These are phyloP conservation scores for Caenorhabditis briggsae DNA, from an alignment of 1,140 invertebrate genomes.

Conservation along the genomic window DNA sequence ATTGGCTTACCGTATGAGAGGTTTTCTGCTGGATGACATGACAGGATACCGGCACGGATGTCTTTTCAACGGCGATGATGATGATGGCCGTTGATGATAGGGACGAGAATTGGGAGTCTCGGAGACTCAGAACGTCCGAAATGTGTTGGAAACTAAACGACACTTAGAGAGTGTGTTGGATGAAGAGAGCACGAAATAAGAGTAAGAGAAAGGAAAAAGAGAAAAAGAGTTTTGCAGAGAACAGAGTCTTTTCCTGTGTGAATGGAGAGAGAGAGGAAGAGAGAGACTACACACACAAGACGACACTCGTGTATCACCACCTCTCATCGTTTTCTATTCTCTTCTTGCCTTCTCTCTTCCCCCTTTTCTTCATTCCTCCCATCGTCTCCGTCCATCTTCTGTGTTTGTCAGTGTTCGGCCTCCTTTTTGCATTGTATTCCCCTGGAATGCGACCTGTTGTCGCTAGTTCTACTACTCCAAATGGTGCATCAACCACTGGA, in stretches of 20 bases:
- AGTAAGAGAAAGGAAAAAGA: background rate
- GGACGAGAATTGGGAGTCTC: slow-evolving; percentile 7
- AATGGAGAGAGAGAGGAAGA: background rate
- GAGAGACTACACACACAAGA: slow-evolving; percentile 4
- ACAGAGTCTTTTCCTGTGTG: background rate
- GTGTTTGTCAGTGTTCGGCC: slow-evolving; percentile 52
- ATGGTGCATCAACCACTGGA: slow-evolving; percentile 8
- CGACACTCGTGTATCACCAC: slow-evolving; percentile 24
- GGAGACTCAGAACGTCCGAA: slow-evolving; percentile 42
- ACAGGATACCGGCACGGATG: slow-evolving; percentile 27
- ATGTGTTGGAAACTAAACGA: slow-evolving; percentile 51
- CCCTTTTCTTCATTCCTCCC: background rate
- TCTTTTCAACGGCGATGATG: slow-evolving; percentile 35
- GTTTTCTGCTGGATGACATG: slow-evolving; percentile 54
- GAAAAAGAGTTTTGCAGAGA: background rate
- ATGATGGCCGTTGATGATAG: slow-evolving; percentile 48
- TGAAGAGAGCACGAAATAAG: background rate
- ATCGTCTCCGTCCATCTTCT: slow-evolving; percentile 16
- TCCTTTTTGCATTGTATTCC: slow-evolving; percentile 46
- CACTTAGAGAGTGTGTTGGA: background rate
- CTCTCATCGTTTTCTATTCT: slow-evolving; percentile 39
- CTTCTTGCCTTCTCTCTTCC: slow-evolving; percentile 15
- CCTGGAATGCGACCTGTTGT: slow-evolving; percentile 53
- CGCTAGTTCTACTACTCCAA: slow-evolving; percentile 19
- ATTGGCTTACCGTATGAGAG: slow-evolving; percentile 36